Evolutionary conservation across 1,140 invertebrate species (phyloP).

Genomic region (Drosophila nigrodunni): DNA sequence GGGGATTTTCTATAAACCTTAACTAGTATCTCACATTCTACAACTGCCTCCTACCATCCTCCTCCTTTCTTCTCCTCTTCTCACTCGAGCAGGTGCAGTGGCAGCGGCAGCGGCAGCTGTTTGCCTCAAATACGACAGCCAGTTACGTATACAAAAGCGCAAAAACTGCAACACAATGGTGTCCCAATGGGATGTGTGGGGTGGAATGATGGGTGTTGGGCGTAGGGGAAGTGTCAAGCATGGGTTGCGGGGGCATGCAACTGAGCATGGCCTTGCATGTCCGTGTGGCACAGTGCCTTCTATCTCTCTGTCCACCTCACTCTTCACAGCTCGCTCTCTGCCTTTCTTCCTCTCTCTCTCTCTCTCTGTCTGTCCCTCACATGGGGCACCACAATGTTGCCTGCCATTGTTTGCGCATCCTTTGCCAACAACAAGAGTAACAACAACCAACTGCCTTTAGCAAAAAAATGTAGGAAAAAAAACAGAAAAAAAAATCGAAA

Average conservation of each 20-base stretch:
- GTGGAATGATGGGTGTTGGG: constrained; percentile 1
- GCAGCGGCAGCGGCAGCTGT: constrained; percentile 40
- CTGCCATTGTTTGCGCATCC: constrained; percentile 64
- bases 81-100: constrained; percentile 44
- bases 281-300: constrained; percentile 39
- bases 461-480: constrained; percentile 16
- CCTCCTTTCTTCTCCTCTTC: no score
- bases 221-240: constrained; percentile 14
- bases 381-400: constrained; percentile 48
- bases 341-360: not conserved
- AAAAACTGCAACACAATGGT: constrained; percentile 70
- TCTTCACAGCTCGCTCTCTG: no score
- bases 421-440: constrained; percentile 43
- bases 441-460: constrained; percentile 32
- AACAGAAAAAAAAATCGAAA: not conserved
- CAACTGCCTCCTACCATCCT: not conserved
- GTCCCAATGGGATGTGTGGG: constrained; percentile 23
- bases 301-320: not conserved
- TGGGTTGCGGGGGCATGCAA: constrained; percentile 15
- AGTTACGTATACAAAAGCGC: constrained; percentile 39
- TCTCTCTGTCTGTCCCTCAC: not conserved
- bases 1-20: not conserved
- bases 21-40: not conserved
- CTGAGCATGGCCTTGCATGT: constrained; percentile 69
- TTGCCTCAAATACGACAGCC: constrained; percentile 29